Conservation (phyloP, 2,797 vertebrate species). For the Gadopsis marmoratus region DNA sequence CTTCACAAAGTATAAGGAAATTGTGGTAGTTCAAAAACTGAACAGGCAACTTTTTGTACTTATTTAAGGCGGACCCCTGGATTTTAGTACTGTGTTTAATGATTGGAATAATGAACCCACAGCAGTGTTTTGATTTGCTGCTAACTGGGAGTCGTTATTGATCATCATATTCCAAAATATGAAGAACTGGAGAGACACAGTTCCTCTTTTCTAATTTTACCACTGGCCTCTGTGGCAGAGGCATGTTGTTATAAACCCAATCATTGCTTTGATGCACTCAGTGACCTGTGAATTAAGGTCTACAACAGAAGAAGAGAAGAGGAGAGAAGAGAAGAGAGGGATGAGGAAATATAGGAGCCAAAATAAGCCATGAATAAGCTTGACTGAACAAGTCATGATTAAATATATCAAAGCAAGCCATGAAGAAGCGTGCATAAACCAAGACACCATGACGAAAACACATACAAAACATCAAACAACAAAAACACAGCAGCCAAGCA, state of each 20-base stretch:
- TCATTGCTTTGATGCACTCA: conserved; percentile 4
- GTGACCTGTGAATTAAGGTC: neutral
- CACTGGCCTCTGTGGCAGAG: neutral
- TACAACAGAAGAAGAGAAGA: conserved; percentile 5
- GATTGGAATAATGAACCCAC: neutral
- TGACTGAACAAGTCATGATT: conserved; percentile 62
- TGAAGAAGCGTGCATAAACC: conserved; percentile 58
- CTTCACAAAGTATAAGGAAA: conserved; percentile 15
- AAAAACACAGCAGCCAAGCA: conserved; percentile 49
- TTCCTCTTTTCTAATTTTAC: neutral
- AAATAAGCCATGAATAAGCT: conserved; percentile 63
- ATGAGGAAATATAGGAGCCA: conserved; percentile 31
- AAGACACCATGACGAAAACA: conserved; percentile 58
- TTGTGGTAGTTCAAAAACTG: conserved; percentile 1
- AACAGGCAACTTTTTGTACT: conserved; percentile 3
- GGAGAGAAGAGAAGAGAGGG: conserved; percentile 1
- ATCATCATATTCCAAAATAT: neutral
- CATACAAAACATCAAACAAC: conserved; percentile 62
- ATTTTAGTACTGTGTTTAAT: neutral
- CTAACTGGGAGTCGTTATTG: neutral
- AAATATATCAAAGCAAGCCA: conserved; percentile 67
- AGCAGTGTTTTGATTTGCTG: neutral
- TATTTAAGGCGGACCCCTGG: neutral
- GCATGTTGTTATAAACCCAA: neutral
- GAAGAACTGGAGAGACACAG: neutral